Base-by-base conservation (phyloP, 2,113 vertebrate genomes). In the Poeciliopsis prolifica region DNA sequence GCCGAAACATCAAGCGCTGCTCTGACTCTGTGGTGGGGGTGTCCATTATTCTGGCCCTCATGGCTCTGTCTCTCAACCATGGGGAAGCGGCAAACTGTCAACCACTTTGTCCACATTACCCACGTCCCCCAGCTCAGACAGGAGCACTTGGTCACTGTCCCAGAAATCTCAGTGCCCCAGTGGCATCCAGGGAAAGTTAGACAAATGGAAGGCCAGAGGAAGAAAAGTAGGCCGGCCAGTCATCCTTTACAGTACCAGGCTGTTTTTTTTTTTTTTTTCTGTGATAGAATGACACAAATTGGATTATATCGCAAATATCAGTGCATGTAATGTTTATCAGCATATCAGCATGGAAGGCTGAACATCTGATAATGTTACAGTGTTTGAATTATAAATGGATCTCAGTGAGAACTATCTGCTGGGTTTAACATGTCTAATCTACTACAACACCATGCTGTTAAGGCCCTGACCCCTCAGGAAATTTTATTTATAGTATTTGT, bases 121-220 rank as follows among this genome's bases (percentile, higher is more conserved):
- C 90, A 90, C 77, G 90, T 94, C 92, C 94, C 93, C 92, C 89
- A 91, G 92, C 91, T 90, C 89, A 91, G 92, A 93, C 94, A 92
- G 90, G 84, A 89, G 90, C 89, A 93, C 93, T 94, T 93, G 93
- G 93, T 94, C 92, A 93, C 89, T 92, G 93, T 94, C 94, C 93
- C 89, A 91, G 92, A 94, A 93, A 92, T 92, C 92, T 91, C 89
- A 86, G 88, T 70, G 86, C 82, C 91, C 92, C 88, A 86, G 88
- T 84, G 92, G 90, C 87, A 75, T 88, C 86, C 83, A 65, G 79
- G 89, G 93, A 93, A 92, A 94, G 87, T 89, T 88, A 94, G 93
- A 95, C 92, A 94, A 95, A 94, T 94, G 92, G 92, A 88, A 84
- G 92, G 87, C 88, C 82, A 77, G 89, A 87, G 86, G 76, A 88